phyloP scores from a whole-genome alignment of 1,140 invertebrate genomes.

The Drosophila baimaii region DNA sequence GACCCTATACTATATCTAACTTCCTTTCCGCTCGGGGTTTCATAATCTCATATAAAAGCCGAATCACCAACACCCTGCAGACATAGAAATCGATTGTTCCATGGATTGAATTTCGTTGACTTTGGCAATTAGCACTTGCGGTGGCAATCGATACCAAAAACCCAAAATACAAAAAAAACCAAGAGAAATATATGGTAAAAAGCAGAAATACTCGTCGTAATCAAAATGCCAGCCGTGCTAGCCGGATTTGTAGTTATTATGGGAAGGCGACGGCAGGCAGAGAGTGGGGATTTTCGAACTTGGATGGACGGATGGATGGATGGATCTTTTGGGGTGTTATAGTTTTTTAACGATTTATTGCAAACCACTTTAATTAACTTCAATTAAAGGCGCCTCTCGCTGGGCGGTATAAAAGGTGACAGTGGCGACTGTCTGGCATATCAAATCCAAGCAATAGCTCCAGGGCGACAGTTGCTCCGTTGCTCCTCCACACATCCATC shows the following conservation, averaged over 20 bases:
- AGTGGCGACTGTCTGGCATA: conserved; percentile 24
- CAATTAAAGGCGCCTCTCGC: conserved; percentile 61
- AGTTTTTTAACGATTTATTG: conserved; percentile 80
- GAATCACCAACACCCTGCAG: conserved; percentile 10
- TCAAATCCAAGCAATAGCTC: conserved; percentile 68
- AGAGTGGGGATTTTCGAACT: conserved; percentile 18
- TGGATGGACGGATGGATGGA: conserved; percentile 6
- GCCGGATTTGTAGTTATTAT: conserved; percentile 72
- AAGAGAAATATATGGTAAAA: not conserved
- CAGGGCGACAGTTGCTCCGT: conserved; percentile 42
- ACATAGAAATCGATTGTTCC: conserved; percentile 52
- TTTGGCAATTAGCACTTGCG: conserved; percentile 18
- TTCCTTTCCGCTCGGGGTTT: not conserved
- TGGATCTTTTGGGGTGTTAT: conserved; percentile 48
- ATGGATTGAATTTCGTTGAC: conserved; percentile 16
- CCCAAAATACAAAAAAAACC: not conserved
- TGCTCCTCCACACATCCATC: conserved; percentile 7
- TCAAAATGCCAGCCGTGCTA: conserved; percentile 47
- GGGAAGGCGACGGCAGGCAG: not conserved
- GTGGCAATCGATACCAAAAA: conserved; percentile 29
- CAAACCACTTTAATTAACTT: conserved; percentile 81
- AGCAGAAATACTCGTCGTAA: conserved; percentile 18
- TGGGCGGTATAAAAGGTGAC: conserved; percentile 65
- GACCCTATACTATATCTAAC: not conserved
- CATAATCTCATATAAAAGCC: conserved; percentile 13